These are phyloP conservation scores for Thymelicus sylvestris DNA, from an alignment of 2,888 invertebrate genomes.

Conservation along the genomic window DNA sequence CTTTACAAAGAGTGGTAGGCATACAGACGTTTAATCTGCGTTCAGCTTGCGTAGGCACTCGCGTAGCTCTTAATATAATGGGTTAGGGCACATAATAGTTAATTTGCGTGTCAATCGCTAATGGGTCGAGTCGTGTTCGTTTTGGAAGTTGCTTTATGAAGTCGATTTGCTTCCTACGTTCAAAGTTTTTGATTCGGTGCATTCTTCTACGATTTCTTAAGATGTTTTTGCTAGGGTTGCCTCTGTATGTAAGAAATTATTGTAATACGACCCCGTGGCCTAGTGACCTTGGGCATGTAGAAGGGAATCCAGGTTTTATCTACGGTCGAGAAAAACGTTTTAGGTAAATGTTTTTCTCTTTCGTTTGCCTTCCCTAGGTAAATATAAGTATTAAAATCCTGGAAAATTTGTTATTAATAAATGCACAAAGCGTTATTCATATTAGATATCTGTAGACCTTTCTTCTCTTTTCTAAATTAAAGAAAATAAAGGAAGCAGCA, in stretches of 20 bases:
- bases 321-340: no score
- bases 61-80: conserved; percentile 28
- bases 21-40: conserved; percentile 26
- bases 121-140: conserved; percentile 12
- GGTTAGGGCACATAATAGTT: conserved; percentile 17
- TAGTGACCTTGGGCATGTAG: no score
- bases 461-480: no score
- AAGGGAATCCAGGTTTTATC: no score
- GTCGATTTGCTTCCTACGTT: conserved; percentile 32
- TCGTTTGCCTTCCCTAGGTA: no score
- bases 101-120: conserved; percentile 16
- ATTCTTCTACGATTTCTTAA: conserved; percentile 27
- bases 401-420: no score
- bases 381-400: no score
- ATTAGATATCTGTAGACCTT: no score
- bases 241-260: background rate
- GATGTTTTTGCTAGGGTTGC: conserved; percentile 5
- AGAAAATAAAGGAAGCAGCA: no score
- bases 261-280: background rate
- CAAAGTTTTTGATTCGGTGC: conserved; percentile 23
- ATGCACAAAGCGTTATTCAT: no score
- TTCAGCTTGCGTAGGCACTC: conserved; percentile 16
- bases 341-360: no score
- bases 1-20: conserved; percentile 40
- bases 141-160: conserved; percentile 25